Percentiles rank a stretch among this genome's conserved stretches.
phyloP scores from a whole-genome alignment of 2,113 vertebrate species.

The Vicugna pacos region DNA sequence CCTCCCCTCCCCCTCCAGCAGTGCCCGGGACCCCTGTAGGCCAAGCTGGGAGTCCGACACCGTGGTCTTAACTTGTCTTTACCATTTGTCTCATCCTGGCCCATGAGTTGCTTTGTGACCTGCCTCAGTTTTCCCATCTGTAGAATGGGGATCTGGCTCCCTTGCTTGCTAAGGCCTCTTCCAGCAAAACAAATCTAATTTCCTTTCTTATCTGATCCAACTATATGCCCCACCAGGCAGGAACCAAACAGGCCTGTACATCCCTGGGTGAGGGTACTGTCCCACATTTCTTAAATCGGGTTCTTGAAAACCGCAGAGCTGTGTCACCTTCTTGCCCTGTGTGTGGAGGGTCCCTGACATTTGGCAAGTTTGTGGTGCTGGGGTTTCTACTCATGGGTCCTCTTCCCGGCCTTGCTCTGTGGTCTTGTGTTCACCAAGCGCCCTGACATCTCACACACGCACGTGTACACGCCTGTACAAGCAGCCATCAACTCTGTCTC shows the following conservation, averaged over 20 bases:
- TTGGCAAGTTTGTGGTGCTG: neutral
- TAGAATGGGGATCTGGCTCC: neutral
- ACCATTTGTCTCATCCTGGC: neutral
- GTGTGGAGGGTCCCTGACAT: too few species aligned
- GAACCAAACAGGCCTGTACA: neutral
- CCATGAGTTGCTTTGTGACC: neutral
- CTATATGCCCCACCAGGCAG: rapidly evolving
- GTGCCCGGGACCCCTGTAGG: neutral
- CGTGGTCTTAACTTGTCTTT: neutral
- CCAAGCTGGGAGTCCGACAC: neutral
- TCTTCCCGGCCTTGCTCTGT: neutral
- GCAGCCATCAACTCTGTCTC: neutral
- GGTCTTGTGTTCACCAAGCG: neutral
- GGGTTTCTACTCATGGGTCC: neutral
- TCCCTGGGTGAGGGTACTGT: neutral
- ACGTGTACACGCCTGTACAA: too few species aligned
- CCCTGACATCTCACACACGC: rapidly evolving
- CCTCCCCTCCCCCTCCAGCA: rapidly evolving
- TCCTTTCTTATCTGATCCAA: neutral
- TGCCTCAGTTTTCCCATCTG: neutral
- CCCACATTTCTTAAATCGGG: neutral
- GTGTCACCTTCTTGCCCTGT: neutral
- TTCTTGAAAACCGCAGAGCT: neutral
- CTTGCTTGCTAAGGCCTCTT: slow-evolving; percentile 11
- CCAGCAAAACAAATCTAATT: neutral